A percentile compares a stretch with the other conserved stretches of the same genome.
Evolutionary conservation across 1,140 invertebrate genomes (phyloP).

Genomic region (Coptotermes formosanus): DNA sequence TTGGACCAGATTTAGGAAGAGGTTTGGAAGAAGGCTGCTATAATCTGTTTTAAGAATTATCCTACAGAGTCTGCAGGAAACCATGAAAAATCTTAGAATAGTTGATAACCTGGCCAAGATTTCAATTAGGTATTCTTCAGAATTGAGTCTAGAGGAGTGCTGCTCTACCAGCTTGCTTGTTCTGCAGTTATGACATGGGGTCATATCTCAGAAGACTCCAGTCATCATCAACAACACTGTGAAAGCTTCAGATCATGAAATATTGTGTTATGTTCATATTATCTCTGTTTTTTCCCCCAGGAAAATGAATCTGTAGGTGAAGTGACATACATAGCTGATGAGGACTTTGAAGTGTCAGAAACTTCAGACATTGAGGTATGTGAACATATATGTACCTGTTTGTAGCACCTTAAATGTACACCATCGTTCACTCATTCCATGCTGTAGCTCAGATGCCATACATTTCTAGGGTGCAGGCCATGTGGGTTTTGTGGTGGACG

Average conservation of each 20-base stretch:
- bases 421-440: background rate
- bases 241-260: too few species aligned
- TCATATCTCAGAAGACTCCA: too few species aligned
- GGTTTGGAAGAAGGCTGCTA: background rate
- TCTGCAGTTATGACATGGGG: too few species aligned
- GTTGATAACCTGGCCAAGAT: too few species aligned
- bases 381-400: background rate
- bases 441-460: background rate
- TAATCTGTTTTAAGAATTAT: background rate
- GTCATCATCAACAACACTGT: too few species aligned
- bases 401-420: too few species aligned
- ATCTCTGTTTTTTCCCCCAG: background rate
- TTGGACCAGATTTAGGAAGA: background rate
- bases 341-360: background rate
- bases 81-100: too few species aligned
- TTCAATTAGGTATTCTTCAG: too few species aligned
- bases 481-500: background rate
- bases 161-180: too few species aligned
- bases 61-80: too few species aligned
- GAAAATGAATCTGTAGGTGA: background rate
- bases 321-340: background rate
- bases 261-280: background rate
- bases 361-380: constrained; percentile 18
- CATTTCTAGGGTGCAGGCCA: background rate
- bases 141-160: too few species aligned